A percentile compares a stretch with the other conserved stretches of the same genome.
Conservation (phyloP, 2,888 invertebrate genomes). For the Cephus pygmeus region DNA sequence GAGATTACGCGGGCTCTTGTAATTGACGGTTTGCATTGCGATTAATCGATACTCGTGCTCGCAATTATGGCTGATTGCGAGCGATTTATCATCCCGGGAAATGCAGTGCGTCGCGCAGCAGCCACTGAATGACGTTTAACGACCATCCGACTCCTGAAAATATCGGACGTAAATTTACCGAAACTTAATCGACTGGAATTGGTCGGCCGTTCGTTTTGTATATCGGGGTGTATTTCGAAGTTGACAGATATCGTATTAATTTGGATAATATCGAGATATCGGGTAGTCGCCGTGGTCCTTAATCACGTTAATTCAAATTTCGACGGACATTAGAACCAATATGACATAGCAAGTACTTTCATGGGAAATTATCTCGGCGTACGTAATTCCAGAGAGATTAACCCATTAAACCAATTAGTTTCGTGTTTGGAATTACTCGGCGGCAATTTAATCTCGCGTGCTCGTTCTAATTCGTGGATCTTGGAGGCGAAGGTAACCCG, state of each 20-base stretch:
- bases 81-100: background rate
- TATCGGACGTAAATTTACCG: no score
- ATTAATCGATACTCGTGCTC: slow-evolving; percentile 7
- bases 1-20: background rate
- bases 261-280: no score
- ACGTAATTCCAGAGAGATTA: slow-evolving; percentile 22
- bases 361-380: slow-evolving; percentile 9
- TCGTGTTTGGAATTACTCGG: slow-evolving; percentile 17
- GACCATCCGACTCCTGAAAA: no score
- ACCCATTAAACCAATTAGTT: slow-evolving; percentile 22
- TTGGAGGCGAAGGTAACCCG: background rate
- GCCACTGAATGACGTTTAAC: no score
- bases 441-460: slow-evolving; percentile 20
- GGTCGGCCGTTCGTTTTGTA: no score
- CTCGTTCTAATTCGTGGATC: slow-evolving; percentile 17
- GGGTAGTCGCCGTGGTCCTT: no score
- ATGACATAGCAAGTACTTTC: background rate
- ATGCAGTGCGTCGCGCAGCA: background rate
- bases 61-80: slow-evolving; percentile 1
- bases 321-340: no score
- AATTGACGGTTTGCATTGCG: slow-evolving; percentile 3
- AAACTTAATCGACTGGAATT: no score
- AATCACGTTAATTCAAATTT: no score
- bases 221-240: no score
- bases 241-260: no score